Evolutionary conservation across 2,888 invertebrate genomes (phyloP).

Genomic region (Cyclophora albipunctata): DNA sequence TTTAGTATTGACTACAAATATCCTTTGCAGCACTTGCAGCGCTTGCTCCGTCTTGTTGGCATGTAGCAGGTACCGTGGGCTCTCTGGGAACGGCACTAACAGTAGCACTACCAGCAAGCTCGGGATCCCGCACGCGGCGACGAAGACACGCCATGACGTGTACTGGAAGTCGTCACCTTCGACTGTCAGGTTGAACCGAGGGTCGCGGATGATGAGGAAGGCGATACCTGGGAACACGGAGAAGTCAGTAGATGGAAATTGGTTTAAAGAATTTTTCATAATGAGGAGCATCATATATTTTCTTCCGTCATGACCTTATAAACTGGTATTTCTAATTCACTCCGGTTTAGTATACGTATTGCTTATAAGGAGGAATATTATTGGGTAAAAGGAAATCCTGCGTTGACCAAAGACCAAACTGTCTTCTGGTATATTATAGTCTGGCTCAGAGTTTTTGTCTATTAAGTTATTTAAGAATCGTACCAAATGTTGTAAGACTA

Average conservation of each 20-base stretch:
- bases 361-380: too few species aligned
- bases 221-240: conserved; percentile 51
- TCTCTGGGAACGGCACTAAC: conserved; percentile 73
- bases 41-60: conserved; percentile 68
- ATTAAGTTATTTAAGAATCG: too few species aligned
- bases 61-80: conserved; percentile 72
- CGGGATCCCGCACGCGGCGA: conserved; percentile 76
- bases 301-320: too few species aligned
- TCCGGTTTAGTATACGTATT: too few species aligned
- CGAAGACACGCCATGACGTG: conserved; percentile 79
- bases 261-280: background rate
- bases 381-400: too few species aligned
- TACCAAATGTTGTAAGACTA: too few species aligned
- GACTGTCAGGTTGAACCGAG: conserved; percentile 46
- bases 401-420: too few species aligned
- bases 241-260: background rate
- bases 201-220: conserved; percentile 59
- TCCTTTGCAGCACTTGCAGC: conserved; percentile 67
- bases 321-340: too few species aligned
- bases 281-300: too few species aligned
- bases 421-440: too few species aligned
- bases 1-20: conserved; percentile 72
- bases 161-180: conserved; percentile 53
- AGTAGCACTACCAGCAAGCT: conserved; percentile 68
- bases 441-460: too few species aligned